These are phyloP conservation scores for Masticophis lateralis DNA, from an alignment of 2,797 vertebrate species.

Conservation along the genomic window DNA sequence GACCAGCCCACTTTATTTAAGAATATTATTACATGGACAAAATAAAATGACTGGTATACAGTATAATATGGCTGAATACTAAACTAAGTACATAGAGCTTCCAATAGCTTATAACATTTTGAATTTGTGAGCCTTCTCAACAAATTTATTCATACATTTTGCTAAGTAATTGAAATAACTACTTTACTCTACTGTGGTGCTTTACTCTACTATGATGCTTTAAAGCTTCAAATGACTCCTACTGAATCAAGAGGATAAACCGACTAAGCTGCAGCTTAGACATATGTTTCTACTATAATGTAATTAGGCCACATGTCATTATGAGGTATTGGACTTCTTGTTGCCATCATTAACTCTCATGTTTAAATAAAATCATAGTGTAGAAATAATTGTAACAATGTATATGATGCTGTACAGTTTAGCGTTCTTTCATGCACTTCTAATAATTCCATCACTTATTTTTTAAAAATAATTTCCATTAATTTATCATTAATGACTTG, in stretches of 20 bases:
- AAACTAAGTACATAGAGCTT: no score
- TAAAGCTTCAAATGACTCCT: neutral
- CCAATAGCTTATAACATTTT: neutral
- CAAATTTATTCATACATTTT: neutral
- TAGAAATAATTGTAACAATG: conserved; percentile 1
- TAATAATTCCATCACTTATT: neutral
- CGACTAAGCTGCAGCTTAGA: neutral
- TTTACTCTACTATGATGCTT: neutral
- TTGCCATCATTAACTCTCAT: neutral
- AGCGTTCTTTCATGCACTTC: neutral
- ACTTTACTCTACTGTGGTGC: neutral
- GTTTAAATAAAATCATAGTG: neutral
- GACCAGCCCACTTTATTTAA: neutral
- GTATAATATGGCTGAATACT: neutral
- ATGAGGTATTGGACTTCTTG: neutral
- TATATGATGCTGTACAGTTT: neutral
- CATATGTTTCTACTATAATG: neutral
- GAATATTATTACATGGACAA: neutral
- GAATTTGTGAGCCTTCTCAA: neutral
- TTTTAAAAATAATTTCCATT: neutral
- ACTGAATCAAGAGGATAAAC: neutral
- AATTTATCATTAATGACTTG: neutral
- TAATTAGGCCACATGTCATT: neutral
- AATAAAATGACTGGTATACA: neutral
- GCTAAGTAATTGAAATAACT: neutral